Conservation (phyloP, 2,113 vertebrate genomes). For the Elachura formosa region DNA sequence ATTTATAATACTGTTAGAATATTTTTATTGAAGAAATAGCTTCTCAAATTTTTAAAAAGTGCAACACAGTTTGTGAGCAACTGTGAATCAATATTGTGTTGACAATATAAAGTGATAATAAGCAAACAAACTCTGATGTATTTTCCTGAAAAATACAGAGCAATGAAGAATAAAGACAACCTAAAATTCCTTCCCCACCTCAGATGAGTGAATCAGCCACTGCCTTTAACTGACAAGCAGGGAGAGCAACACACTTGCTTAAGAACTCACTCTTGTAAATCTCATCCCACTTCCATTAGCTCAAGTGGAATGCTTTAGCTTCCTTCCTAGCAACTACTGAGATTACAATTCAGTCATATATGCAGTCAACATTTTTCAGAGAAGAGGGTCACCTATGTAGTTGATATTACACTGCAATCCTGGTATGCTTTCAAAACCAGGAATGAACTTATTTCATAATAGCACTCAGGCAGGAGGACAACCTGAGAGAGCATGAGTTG, state of each 20-base stretch:
- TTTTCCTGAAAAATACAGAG: not conserved
- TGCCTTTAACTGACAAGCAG: not conserved
- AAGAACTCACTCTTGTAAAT: not conserved
- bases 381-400: not conserved
- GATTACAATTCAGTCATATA: not conserved
- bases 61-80: not conserved
- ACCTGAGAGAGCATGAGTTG: not conserved
- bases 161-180: not conserved
- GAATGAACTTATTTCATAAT: not conserved
- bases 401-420: not conserved
- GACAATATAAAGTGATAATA: not conserved
- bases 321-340: not conserved
- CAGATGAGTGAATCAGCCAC: not conserved
- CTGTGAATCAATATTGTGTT: not conserved
- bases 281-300: not conserved
- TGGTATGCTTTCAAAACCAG: not conserved
- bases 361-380: not conserved
- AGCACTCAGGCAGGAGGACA: not conserved
- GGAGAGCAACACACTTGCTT: not conserved
- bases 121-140: not conserved
- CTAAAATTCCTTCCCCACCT: not conserved
- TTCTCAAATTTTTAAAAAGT: not conserved
- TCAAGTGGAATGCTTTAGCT: conserved; percentile 7
- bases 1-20: not conserved
- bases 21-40: not conserved